phyloP scores from a whole-genome alignment of 2,113 vertebrate genomes.

The Thryonomys swinderianus region DNA sequence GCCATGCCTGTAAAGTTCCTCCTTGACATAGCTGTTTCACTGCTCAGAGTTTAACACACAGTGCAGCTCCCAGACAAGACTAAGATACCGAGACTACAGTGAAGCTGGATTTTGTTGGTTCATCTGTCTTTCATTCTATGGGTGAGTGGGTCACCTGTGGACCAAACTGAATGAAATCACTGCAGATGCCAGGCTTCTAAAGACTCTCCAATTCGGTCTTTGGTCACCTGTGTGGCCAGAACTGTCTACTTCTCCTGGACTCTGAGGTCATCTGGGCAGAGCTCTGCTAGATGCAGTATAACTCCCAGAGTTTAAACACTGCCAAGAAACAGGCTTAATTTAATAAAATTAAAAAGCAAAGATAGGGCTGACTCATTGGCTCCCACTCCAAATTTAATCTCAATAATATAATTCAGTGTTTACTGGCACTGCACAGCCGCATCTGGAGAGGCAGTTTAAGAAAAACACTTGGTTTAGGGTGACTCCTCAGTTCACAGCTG shows the following conservation, averaged over 20 bases:
- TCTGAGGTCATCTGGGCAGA: not conserved
- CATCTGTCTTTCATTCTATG: not conserved
- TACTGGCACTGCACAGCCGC: not conserved
- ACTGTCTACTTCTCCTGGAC: not conserved
- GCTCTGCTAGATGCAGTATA: not conserved
- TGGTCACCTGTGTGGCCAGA: not conserved
- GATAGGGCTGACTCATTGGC: not conserved
- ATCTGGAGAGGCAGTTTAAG: not conserved
- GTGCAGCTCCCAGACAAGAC: not conserved
- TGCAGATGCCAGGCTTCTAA: not conserved
- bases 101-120: not conserved
- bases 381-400: not conserved
- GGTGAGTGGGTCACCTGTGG: not conserved
- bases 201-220: not conserved
- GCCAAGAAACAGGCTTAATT: not conserved
- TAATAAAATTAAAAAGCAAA: not conserved
- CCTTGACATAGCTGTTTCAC: not conserved
- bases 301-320: not conserved
- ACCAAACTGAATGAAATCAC: not conserved
- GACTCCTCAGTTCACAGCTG: not conserved
- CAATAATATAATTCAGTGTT: not conserved
- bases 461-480: not conserved
- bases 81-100: not conserved
- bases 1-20: not conserved
- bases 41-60: not conserved